These are phyloP conservation scores for Creontiades dilutus DNA, from an alignment of 2,888 invertebrate species.

Conservation along the genomic window DNA sequence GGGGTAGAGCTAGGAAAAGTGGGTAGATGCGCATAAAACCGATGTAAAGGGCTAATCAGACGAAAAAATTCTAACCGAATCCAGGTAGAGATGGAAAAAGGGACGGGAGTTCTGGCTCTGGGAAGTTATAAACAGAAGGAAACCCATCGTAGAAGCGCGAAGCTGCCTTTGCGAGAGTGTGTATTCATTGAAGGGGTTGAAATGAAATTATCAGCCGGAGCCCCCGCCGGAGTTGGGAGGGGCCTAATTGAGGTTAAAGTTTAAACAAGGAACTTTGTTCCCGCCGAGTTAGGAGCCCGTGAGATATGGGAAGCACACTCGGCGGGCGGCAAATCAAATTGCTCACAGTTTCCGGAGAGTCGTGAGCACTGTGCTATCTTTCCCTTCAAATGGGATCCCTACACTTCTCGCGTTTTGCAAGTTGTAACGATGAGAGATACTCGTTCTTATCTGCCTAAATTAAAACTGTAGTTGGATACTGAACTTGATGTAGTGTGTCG, in stretches of 20 bases:
- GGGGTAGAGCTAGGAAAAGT: too few relatives aligned
- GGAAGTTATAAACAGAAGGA: conserved; percentile 19
- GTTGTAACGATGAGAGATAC: conserved; percentile 24
- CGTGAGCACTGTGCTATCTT: conserved; percentile 40
- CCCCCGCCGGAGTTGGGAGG: conserved; percentile 24
- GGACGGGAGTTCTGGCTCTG: neutral
- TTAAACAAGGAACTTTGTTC: conserved; percentile 72
- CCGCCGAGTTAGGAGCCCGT: conserved; percentile 58
- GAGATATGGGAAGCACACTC: conserved; percentile 53
- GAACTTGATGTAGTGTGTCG: neutral
- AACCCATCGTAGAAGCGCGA: conserved; percentile 17
- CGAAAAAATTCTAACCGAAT: neutral
- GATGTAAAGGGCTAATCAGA: too few relatives aligned
- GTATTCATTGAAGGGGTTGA: conserved; percentile 58
- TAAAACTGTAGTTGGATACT: neutral
- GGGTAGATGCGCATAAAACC: too few relatives aligned
- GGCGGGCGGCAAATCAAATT: conserved; percentile 47
- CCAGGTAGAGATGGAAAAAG: neutral
- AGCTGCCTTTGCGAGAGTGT: conserved; percentile 13
- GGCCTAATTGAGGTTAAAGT: conserved; percentile 72
- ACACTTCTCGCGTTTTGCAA: neutral
- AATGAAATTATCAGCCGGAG: conserved; percentile 70
- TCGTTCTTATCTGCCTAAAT: neutral
- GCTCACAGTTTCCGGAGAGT: conserved; percentile 37
- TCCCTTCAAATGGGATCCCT: conserved; percentile 37